Percentiles rank a stretch among this genome's conserved stretches.
Conservation (phyloP, 2,797 vertebrate genomes). For the Acridotheres tristis region DNA sequence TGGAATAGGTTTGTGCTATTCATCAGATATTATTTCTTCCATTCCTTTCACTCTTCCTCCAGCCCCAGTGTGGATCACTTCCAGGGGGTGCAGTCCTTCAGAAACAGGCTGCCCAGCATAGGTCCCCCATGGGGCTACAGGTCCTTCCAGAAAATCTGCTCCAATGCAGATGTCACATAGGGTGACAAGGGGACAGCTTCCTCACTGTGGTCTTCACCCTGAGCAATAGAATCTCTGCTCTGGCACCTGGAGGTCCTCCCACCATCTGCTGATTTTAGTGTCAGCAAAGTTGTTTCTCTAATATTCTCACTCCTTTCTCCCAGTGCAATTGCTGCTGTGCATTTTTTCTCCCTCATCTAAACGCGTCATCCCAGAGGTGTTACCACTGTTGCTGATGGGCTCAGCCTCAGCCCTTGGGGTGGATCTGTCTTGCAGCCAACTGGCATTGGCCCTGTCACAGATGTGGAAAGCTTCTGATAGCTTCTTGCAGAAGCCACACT, state of each 20-base stretch:
- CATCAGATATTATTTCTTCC: background rate
- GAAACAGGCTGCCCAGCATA: background rate
- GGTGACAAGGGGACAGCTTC: background rate
- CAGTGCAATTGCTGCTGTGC: background rate
- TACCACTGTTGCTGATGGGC: background rate
- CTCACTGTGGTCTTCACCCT: rapidly evolving
- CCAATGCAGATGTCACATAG: too few relatives aligned
- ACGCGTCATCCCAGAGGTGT: rapidly evolving
- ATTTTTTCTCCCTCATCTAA: background rate
- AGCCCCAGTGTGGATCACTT: background rate
- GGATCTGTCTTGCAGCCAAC: background rate
- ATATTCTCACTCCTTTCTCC: background rate
- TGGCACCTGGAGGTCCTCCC: rapidly evolving
- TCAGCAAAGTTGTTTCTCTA: background rate
- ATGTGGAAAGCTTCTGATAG: background rate
- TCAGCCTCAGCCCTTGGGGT: rapidly evolving
- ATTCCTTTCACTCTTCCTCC: background rate
- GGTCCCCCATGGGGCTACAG: rapidly evolving
- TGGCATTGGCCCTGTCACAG: background rate
- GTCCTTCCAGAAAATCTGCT: background rate
- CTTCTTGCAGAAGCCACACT: background rate
- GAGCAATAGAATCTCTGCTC: background rate
- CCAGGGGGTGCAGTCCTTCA: background rate
- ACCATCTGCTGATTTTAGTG: rapidly evolving
- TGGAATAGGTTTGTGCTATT: background rate